Conservation (phyloP, 2,888 invertebrate genomes). For the Micoletzkya japonica region DNA sequence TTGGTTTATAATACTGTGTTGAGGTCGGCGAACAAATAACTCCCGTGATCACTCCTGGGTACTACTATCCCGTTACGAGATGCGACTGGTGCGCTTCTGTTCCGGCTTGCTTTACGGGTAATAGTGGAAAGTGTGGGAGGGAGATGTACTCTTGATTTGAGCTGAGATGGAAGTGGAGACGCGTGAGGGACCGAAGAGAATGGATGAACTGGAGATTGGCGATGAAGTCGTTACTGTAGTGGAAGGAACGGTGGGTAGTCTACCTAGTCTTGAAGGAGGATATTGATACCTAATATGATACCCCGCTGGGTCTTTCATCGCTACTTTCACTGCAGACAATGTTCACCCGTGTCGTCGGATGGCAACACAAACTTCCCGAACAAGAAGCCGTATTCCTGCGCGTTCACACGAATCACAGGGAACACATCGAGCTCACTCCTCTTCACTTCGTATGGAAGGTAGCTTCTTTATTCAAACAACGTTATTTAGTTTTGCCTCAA, state of each 20-base stretch:
- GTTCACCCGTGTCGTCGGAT: constrained; percentile 46
- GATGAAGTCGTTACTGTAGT: constrained; percentile 48
- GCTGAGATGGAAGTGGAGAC: constrained; percentile 36
- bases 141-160: neutral
- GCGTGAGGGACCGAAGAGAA: constrained; percentile 38
- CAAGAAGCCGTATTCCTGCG: constrained; percentile 47
- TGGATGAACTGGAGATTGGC: constrained; percentile 48
- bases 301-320: neutral
- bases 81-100: constrained; percentile 40
- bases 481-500: too few species aligned
- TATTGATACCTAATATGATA: neutral
- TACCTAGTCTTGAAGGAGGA: neutral
- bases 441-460: constrained; percentile 56
- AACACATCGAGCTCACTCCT: constrained; percentile 44
- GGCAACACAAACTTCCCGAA: constrained; percentile 51
- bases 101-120: constrained; percentile 53
- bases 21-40: constrained; percentile 57
- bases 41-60: constrained; percentile 55
- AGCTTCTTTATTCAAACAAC: too few species aligned
- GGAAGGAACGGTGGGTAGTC: constrained; percentile 35
- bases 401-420: constrained; percentile 40
- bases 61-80: constrained; percentile 53
- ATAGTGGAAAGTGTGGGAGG: neutral
- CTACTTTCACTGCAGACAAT: constrained; percentile 33
- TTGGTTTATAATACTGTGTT: constrained; percentile 10